Evolutionary conservation across 2,113 vertebrate species (phyloP).

Genomic region (Serilophus lunatus): DNA sequence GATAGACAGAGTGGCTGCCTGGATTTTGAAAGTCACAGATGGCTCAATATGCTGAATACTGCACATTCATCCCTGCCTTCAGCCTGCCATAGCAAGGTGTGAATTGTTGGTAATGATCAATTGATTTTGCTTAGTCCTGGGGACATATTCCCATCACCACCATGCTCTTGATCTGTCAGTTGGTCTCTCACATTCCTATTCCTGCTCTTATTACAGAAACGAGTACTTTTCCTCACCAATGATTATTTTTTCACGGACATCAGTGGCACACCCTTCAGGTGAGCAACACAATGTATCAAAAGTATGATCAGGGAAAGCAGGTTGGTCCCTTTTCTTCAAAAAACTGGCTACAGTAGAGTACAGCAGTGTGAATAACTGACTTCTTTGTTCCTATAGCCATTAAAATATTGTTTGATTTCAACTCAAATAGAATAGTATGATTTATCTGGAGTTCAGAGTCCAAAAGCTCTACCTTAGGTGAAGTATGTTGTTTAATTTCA

Average conservation of each 20-base stretch:
- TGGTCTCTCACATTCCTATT: neutral
- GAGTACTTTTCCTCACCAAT: constrained; percentile 91
- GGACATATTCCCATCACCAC: neutral
- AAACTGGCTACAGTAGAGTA: neutral
- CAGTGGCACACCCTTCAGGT: constrained; percentile 96
- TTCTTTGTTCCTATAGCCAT: neutral
- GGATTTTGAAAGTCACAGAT: neutral
- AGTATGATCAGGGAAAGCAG: neutral
- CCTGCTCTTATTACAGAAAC: constrained; percentile 71
- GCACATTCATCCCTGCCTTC: neutral
- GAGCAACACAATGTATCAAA: neutral
- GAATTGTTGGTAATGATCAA: neutral
- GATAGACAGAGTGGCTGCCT: neutral
- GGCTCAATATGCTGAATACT: neutral
- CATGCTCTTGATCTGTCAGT: neutral
- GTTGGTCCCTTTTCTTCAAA: neutral
- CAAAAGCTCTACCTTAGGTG: neutral
- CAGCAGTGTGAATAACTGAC: neutral
- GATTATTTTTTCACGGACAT: constrained; percentile 94
- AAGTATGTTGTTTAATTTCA: neutral
- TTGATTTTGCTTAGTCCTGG: neutral
- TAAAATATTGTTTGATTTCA: neutral
- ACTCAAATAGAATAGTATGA: neutral
- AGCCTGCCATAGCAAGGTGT: neutral
- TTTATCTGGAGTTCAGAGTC: neutral